Evolutionary conservation across 2,113 vertebrate species (phyloP).

Genomic region (Scolopax mira): DNA sequence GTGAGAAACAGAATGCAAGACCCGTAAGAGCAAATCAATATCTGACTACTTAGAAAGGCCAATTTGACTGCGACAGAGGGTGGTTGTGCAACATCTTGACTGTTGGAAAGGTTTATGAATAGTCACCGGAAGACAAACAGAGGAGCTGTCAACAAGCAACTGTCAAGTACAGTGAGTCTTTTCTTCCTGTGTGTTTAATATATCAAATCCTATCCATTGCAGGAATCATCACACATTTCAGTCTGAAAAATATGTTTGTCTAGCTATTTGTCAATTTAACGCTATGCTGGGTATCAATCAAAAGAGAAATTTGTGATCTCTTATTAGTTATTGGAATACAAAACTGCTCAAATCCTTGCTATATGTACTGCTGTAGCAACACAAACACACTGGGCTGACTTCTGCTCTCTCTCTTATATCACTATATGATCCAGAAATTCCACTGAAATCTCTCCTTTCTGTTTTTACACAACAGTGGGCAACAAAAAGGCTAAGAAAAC

Average conservation of each 20-base stretch:
- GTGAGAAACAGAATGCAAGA: not conserved
- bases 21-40: not conserved
- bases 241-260: not conserved
- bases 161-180: not conserved
- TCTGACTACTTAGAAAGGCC: not conserved
- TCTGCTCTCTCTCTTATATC: not conserved
- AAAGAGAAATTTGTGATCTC: not conserved
- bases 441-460: not conserved
- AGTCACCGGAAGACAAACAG: slow-evolving; percentile 14
- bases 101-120: not conserved
- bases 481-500: not conserved
- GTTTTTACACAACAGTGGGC: not conserved
- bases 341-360: not conserved
- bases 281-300: not conserved
- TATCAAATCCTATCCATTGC: not conserved
- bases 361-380: not conserved
- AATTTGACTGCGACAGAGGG: not conserved
- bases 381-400: not conserved
- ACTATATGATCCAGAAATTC: not conserved
- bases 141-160: not conserved
- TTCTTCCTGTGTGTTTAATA: not conserved
- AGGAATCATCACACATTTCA: not conserved
- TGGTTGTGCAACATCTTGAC: not conserved
- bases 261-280: not conserved
- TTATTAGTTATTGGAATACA: not conserved